phyloP scores from a whole-genome alignment of 2,113 vertebrate species.

The Istiophorus platypterus region DNA sequence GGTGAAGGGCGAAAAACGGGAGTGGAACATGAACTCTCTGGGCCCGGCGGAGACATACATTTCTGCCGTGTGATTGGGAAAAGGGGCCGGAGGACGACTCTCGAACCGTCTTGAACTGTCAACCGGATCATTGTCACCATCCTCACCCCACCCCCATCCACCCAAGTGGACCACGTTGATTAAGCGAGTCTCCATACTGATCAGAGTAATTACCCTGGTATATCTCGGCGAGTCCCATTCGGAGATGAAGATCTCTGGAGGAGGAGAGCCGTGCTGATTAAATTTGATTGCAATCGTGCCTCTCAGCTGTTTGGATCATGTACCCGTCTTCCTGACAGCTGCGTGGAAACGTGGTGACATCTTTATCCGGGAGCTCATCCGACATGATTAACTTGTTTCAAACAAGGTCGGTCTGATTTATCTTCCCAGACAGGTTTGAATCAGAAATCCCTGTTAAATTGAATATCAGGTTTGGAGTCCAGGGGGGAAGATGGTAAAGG shows the following conservation, averaged over 20 bases:
- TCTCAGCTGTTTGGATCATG: conserved; percentile 42
- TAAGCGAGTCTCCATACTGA: conserved; percentile 9
- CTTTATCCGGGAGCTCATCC: conserved; percentile 38
- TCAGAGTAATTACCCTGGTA: conserved; percentile 40
- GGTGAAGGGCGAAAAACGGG: neutral
- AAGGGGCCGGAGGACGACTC: neutral
- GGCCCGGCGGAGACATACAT: neutral
- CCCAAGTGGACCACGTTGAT: conserved; percentile 13
- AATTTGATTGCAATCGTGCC: conserved; percentile 49
- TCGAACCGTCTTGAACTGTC: neutral
- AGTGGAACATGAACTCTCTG: neutral
- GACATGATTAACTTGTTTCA: conserved; percentile 45
- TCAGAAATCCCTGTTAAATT: conserved; percentile 29
- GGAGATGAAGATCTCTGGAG: conserved; percentile 45
- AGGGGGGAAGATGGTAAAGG: conserved; percentile 29
- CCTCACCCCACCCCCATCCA: too few species aligned
- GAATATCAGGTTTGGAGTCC: conserved; percentile 43
- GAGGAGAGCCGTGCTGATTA: conserved; percentile 45
- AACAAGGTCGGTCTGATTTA: conserved; percentile 48
- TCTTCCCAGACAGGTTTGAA: conserved; percentile 36
- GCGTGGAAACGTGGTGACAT: conserved; percentile 45
- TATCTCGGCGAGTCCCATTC: conserved; percentile 9
- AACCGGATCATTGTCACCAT: neutral
- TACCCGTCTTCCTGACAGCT: conserved; percentile 13
- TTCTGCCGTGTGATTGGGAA: neutral